These are phyloP conservation scores for Sciurus niger DNA, from an alignment of 2,113 vertebrate genomes.

Conservation along the genomic window DNA sequence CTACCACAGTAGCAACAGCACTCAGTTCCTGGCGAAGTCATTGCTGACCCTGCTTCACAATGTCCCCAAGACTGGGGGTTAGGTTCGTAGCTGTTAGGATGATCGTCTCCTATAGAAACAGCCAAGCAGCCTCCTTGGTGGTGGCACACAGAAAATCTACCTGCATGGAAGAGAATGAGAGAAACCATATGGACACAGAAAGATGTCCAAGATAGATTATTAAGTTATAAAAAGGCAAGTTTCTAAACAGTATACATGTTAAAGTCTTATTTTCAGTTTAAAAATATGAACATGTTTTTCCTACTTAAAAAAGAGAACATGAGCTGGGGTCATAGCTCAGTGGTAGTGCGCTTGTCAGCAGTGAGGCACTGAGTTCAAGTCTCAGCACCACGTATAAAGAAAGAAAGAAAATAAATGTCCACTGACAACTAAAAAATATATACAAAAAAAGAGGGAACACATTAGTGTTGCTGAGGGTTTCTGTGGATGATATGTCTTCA, in stretches of 20 bases:
- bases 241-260: background rate
- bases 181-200: background rate
- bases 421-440: too few relatives aligned
- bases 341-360: too few relatives aligned
- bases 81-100: too few relatives aligned
- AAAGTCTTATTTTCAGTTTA: background rate
- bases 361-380: too few relatives aligned
- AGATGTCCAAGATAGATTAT: background rate
- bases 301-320: background rate
- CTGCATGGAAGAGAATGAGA: background rate
- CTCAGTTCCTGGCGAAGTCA: background rate
- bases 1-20: rapidly evolving
- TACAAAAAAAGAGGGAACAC: background rate
- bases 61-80: background rate
- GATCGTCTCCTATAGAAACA: background rate
- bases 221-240: background rate
- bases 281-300: background rate
- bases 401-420: too few relatives aligned
- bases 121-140: background rate
- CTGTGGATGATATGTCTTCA: background rate
- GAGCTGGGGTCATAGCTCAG: too few relatives aligned
- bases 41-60: background rate
- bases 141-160: background rate
- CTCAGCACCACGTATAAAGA: too few relatives aligned
- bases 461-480: background rate